A percentile compares a stretch with the other conserved stretches of the same genome.
Conservation (phyloP, 1,140 invertebrate species). For the Drosophila guanche region DNA sequence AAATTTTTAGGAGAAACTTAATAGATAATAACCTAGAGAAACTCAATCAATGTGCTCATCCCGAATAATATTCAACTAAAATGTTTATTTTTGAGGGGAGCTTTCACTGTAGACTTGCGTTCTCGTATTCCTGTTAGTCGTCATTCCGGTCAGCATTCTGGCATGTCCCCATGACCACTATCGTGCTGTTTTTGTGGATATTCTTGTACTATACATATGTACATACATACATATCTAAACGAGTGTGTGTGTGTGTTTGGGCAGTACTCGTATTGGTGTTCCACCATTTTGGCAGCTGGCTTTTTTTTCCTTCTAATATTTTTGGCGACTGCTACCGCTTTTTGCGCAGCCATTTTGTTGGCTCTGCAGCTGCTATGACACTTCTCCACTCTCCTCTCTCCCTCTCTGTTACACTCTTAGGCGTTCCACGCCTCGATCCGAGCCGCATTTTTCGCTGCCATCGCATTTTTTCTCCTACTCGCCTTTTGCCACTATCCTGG, state of each 20-base stretch:
- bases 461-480: slow-evolving; percentile 62
- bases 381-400: slow-evolving; percentile 13
- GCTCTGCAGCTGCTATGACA: slow-evolving; percentile 19
- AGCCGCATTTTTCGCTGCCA: slow-evolving; percentile 65
- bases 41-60: too few relatives aligned
- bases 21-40: too few relatives aligned
- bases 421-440: slow-evolving; percentile 32
- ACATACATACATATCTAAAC: neutral
- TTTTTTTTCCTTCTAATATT: slow-evolving; percentile 74
- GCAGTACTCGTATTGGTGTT: slow-evolving; percentile 42
- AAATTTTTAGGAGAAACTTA: neutral
- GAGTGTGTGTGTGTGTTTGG: slow-evolving; percentile 38
- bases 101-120: slow-evolving; percentile 18
- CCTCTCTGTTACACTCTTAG: neutral
- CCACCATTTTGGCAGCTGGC: slow-evolving; percentile 34
- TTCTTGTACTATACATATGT: neutral
- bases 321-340: slow-evolving; percentile 74
- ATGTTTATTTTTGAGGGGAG: neutral
- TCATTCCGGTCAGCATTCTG: slow-evolving; percentile 66
- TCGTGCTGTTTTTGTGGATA: slow-evolving; percentile 36
- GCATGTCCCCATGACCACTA: slow-evolving; percentile 64
- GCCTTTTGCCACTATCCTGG: slow-evolving; percentile 63
- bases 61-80: neutral
- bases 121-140: slow-evolving; percentile 39
- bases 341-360: slow-evolving; percentile 79